Base-by-base conservation (phyloP, 2,797 vertebrate species). In the Acestrorhynchus altus region DNA sequence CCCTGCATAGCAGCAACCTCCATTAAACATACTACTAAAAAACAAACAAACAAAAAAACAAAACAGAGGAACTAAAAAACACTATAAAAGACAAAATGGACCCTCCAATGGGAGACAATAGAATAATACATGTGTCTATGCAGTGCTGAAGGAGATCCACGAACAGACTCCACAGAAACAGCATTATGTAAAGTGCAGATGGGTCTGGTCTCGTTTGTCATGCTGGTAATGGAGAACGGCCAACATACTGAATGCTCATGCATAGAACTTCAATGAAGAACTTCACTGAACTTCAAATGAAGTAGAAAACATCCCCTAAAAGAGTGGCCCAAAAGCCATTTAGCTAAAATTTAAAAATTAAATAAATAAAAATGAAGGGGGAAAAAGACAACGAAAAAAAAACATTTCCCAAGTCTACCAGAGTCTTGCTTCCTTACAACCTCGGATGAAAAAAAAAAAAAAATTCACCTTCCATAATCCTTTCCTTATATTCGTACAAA, bases 331-430 rank as follows among this genome's bases (percentile, higher is more conserved):
- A 80, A 56, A 81, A 72, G 70, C 70, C 70, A 77, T 83, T 80
- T 74, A 61, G 74, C 86, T 83, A 67, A 86, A 90, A 86, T 71
- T 79, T 87, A 84, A 87, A 88, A 90, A 87, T 90, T 51, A 83
- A 81, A 81, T 84, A 86, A 80, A 83, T 83, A 79, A 81, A 87
- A 87, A 91, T 89, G 76, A 92, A 89, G 89, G 89, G 80, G 87
- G n/a, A 88, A 89, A 91, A 87, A 91, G 91, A 87, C 91, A 88
- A 90, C 87, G 77, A 80, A 76, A 86, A 59, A 68, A 44, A 75
- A 42, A 75, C 44, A 49, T 63, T 49, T 66, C 79, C 78, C 77
- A 82, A 68, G 16, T 69, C 76, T 75, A 79, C 18, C 76, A 77
- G 24, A 70, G 56, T 35, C 51, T 56, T 44, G 42, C 64, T 76